Base-by-base conservation (phyloP, 2,113 vertebrate genomes). In the Syngnathus scovelli region DNA sequence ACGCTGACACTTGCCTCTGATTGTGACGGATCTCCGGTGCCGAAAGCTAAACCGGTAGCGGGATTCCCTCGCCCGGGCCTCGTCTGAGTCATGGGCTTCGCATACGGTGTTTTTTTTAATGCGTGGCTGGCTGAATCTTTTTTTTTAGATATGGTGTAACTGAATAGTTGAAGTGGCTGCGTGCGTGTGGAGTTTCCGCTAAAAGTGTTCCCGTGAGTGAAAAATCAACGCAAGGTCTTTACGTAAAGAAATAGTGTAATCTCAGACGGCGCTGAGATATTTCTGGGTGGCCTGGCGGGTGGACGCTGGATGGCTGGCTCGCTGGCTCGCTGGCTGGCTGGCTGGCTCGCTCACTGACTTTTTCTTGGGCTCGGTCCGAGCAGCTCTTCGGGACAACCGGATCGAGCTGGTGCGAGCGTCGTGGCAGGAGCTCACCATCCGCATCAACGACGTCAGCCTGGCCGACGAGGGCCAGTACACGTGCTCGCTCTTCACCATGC, bases 401-500 rank as follows among this genome's bases (percentile, higher is more conserved):
- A 98, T 99, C 19, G 96, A 98, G 82, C 90, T 99, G 86, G 92
- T 99, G 52, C 92, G 93, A 61, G 95, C 96, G 52, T 94, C 97
- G 0, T 95, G 93, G 91, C 94, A 96, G 84, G 97, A 99, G 84
- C 83, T 99, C 83, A 97, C 94, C 54, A 99, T 99, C 90, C 95
- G 92, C 6, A 93, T 99, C 88, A 91, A 89, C 67, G 96, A 98
- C 7, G 93, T 96, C 76, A 89, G 94, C 62, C 91, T 99, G 86
- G 94, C 94, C 0, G 97, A 99, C 64, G 96, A 99, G 86, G 97
- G 97, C 69, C 95, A 93, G 81, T 99, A 99, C 79, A 99, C 97
- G 67, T 99, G 97, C 85, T 98, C 96, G 12, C 93, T 99, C 78
- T 99, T 99, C 91, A 98, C 97, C 61, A 98, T 98, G 97, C 96